Base-by-base conservation (phyloP, 2,113 vertebrate species). In the Sisor rabdophorus region DNA sequence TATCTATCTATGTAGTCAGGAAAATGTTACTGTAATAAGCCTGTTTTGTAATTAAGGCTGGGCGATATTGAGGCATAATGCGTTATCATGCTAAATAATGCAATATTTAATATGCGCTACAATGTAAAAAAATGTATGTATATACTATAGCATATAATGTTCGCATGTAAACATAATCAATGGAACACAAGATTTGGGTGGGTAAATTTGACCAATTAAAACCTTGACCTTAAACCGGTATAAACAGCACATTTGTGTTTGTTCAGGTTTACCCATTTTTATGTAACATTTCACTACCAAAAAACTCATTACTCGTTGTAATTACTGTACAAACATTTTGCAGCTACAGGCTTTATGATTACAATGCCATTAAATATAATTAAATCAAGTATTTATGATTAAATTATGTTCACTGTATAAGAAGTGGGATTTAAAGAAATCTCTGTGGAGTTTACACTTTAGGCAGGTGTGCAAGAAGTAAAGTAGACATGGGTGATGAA, bases 321-420 rank as follows among this genome's bases (percentile, higher is more conserved):
- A 28, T 69, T 69, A 52, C 65, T 28, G 26, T 69, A 52, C 16
- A 69, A 50, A 69, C 16, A 30, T 69, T 50, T 69, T 50, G 47
- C 22, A 52, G 47, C 24, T 69, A 52, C 24, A 52, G 65, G 47
- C 65, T 26, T 69, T 4, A 28, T 69, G 47, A 69, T 68, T 65
- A 68, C 11, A 11, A 19, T 52, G 65, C 12, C 50, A 26, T 52
- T 20, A 22, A 11, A 30, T 28, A 52, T 28, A 10, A 30, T 69
- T 68, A 19, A 68, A 68, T 28, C 17, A 50, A 11, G 24, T 52
- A 22, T 10, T 52, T 28, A 52, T 28, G 16, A 30, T 69, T 68
- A 19, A 68, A 68, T 28, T 11, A 50, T 5, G 24, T 52, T 67
- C 44, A 26, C 22, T 48, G 44, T 67, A 44, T 64, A 64, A 19